These are phyloP conservation scores for Chiloscyllium plagiosum DNA, from an alignment of 2,113 vertebrate genomes.

Conservation along the genomic window DNA sequence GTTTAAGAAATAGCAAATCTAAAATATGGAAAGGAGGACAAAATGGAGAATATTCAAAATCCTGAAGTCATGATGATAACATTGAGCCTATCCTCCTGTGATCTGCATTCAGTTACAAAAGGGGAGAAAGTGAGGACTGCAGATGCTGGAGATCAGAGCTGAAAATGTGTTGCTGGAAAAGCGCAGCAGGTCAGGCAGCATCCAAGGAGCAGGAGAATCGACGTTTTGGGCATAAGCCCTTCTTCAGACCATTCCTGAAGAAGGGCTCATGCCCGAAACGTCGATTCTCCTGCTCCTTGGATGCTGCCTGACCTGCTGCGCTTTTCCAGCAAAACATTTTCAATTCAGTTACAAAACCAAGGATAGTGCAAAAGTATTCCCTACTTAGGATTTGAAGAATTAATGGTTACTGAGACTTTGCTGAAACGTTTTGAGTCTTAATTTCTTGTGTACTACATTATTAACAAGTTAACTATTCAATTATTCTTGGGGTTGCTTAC, in stretches of 20 bases:
- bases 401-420: not conserved
- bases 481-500: not conserved
- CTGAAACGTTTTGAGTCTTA: not conserved
- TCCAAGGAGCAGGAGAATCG: too few relatives aligned
- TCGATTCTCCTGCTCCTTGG: too few relatives aligned
- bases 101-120: not conserved
- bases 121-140: too few relatives aligned
- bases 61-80: not conserved
- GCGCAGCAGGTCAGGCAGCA: too few relatives aligned
- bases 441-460: not conserved
- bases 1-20: not conserved
- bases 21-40: not conserved
- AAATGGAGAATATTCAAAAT: not conserved
- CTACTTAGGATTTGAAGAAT: not conserved
- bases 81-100: not conserved
- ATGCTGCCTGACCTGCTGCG: too few relatives aligned
- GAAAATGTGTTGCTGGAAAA: too few relatives aligned
- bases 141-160: too few relatives aligned
- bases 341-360: not conserved
- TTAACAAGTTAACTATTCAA: not conserved
- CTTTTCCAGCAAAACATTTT: too few relatives aligned
- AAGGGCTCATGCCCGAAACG: too few relatives aligned
- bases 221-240: too few relatives aligned
- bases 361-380: constrained; percentile 10
- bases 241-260: too few relatives aligned